Conservation (phyloP, 2,888 invertebrate genomes). For the Meteorus colon region DNA sequence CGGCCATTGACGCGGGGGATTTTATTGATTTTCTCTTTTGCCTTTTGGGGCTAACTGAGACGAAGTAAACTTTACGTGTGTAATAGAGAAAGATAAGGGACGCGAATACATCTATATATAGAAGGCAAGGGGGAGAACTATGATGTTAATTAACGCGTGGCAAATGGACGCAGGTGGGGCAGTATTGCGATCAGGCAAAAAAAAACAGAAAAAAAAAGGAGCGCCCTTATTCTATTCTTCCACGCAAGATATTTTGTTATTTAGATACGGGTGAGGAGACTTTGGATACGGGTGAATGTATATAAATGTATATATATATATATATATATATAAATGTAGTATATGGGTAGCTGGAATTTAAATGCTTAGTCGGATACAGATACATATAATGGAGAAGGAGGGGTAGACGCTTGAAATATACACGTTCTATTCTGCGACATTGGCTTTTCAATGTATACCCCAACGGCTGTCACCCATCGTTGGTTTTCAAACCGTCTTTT, state of each 20-base stretch:
- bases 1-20: conserved; percentile 46
- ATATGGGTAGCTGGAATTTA: conserved; percentile 2
- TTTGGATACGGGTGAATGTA: conserved; percentile 8
- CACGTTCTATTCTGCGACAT: conserved; percentile 22
- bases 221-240: conserved; percentile 19
- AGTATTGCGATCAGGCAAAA: conserved; percentile 4
- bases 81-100: conserved; percentile 23
- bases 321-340: neutral
- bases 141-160: conserved; percentile 15
- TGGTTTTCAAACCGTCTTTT: conserved; percentile 22
- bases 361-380: conserved; percentile 11
- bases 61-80: conserved; percentile 32
- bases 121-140: neutral
- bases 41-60: conserved; percentile 38
- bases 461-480: conserved; percentile 30
- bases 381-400: neutral
- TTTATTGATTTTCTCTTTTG: conserved; percentile 47
- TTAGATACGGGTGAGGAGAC: conserved; percentile 22
- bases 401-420: conserved; percentile 11
- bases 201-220: conserved; percentile 15
- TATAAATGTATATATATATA: neutral
- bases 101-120: conserved; percentile 6
- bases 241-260: conserved; percentile 23
- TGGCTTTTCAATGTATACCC: conserved; percentile 33
- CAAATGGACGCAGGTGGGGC: conserved; percentile 11